phyloP scores from a whole-genome alignment of 2,797 vertebrate genomes.

The Arnoldichthys spilopterus region DNA sequence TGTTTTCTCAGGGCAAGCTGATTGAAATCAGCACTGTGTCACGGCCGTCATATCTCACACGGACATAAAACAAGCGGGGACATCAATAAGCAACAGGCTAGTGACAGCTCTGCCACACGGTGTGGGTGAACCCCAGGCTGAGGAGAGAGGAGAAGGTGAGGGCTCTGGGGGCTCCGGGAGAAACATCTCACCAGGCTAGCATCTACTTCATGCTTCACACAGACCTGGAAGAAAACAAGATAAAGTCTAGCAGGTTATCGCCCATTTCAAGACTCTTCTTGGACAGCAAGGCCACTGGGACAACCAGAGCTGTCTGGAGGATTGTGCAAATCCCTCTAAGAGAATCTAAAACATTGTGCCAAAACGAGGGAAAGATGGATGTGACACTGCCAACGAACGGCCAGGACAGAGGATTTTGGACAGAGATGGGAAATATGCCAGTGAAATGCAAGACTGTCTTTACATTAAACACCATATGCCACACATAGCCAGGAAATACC shows the following conservation, averaged over 20 bases:
- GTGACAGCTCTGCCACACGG: conserved; percentile 93
- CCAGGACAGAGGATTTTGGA: conserved; percentile 13
- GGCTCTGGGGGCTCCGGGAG: conserved; percentile 86
- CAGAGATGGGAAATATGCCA: conserved; percentile 1
- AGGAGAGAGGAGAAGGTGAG: conserved; percentile 91
- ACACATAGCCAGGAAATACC: conserved; percentile 13
- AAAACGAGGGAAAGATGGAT: conserved; percentile 17
- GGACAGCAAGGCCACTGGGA: conserved; percentile 86
- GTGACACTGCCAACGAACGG: conserved; percentile 5
- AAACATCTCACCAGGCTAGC: conserved; percentile 91
- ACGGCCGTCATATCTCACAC: conserved; percentile 94
- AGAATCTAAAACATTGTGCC: conserved; percentile 3
- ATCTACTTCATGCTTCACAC: conserved; percentile 92
- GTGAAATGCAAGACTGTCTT: conserved; percentile 22
- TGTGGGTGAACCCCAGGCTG: conserved; percentile 82
- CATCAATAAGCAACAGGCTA: conserved; percentile 99
- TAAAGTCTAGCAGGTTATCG: conserved; percentile 99
- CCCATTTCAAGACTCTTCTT: conserved; percentile 88
- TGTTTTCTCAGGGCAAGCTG: conserved; percentile 86
- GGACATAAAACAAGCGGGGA: conserved; percentile 99
- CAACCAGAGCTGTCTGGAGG: conserved; percentile 75
- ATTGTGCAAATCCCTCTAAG: conserved; percentile 13
- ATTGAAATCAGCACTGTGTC: conserved; percentile 99
- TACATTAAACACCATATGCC: background rate
- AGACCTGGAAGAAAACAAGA: conserved; percentile 93